Base-by-base conservation (phyloP, 2,797 vertebrate species). In the Cirrhinus molitorella region DNA sequence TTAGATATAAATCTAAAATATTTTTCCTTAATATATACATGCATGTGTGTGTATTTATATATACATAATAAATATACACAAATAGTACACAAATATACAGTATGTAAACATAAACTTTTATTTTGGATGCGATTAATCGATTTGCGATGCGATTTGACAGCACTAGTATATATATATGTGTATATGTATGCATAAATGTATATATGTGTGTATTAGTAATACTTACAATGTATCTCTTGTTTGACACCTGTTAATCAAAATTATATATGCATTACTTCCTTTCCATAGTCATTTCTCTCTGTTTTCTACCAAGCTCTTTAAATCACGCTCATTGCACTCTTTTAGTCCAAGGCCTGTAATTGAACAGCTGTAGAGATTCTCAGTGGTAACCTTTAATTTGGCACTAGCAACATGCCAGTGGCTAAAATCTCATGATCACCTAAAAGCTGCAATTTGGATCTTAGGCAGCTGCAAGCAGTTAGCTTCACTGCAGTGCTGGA, bases 381-480 rank as follows among this genome's bases (percentile, higher is more conserved):
- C 53, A 86, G 88, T 81, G 85, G 90, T 86, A 95, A 87, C 93
- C 94, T 87, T 91, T 92, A 87, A 95, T 95, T 95, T 95, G 90
- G 87, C 89, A 91, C 90, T 91, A 91, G 90, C 89, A 85, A 92
- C 90, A 93, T 85, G 77, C 51, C 83, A 85, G 43, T 75, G 83
- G 70, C 85, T 87, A 85, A 80, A 92, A 78, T 73, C 89, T 88
- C 87, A 65, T 83, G 85, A 83, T 80, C 63, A 87, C 89, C 90
- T 88, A 87, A 87, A 83, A 91, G 87, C 93, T 94, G 87, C 92
- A 95, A 95, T 95, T 94, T 94, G 70, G 89, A 79, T 78, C 86
- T 82, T 87, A 89, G 89, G 92, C 94, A 95, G 93, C 95, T 95
- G 94, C 93, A 88, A 86, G 91, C 88, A 86, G 89, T 95, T 93